These are phyloP conservation scores for Leguminivora glycinivorella DNA, from an alignment of 1,140 invertebrate species.

Conservation along the genomic window DNA sequence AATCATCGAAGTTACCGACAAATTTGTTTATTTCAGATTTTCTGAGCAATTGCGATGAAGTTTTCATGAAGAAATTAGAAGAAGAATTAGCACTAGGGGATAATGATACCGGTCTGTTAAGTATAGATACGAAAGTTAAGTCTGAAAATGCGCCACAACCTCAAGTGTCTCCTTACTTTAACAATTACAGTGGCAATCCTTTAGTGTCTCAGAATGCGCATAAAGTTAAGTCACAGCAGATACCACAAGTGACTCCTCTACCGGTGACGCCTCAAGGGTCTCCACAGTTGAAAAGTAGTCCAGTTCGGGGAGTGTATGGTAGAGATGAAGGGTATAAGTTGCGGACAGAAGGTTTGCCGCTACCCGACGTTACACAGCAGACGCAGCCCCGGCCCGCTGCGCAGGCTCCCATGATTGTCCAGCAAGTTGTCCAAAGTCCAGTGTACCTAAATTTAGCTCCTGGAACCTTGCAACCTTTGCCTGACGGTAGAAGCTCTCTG, in stretches of 20 bases:
- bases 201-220: conserved; percentile 64
- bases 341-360: conserved; percentile 41
- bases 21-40: conserved; percentile 59
- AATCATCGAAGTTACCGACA: conserved; percentile 1
- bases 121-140: conserved; percentile 54
- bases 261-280: conserved; percentile 39
- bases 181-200: conserved; percentile 55
- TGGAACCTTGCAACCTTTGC: conserved; percentile 57
- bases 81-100: conserved; percentile 62
- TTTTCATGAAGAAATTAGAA: conserved; percentile 72
- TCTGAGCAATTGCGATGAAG: conserved; percentile 67
- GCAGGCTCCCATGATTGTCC: conserved; percentile 63
- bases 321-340: conserved; percentile 60
- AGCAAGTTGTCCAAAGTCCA: conserved; percentile 68
- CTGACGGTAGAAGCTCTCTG: conserved; percentile 52
- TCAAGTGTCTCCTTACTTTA: conserved; percentile 54
- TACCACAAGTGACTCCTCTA: not conserved
- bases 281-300: conserved; percentile 52
- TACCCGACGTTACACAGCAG: conserved; percentile 56
- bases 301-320: conserved; percentile 52
- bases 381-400: conserved; percentile 43
- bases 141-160: conserved; percentile 46
- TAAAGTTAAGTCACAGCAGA: conserved; percentile 33
- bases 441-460: conserved; percentile 66
- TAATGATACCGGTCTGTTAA: conserved; percentile 52